Conservation (phyloP, 2,113 vertebrate species). For the Dipodomys stephensi region DNA sequence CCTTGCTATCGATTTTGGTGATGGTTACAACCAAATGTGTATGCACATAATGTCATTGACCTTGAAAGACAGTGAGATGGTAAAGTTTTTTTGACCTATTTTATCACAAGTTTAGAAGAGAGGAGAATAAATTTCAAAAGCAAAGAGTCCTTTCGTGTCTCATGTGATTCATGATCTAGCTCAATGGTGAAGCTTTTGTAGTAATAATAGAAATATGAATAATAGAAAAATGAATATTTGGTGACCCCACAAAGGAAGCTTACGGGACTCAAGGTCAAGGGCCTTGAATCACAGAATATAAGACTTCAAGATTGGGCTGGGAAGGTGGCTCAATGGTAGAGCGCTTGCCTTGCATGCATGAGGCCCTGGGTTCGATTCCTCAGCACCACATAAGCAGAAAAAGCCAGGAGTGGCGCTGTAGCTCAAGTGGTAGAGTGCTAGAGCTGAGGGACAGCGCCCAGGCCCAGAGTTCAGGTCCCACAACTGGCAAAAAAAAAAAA, state of each 20-base stretch:
- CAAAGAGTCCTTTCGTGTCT: background rate
- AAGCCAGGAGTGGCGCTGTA: too few relatives aligned
- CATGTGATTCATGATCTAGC: background rate
- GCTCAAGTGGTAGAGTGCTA: too few relatives aligned
- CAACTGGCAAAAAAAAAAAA: too few relatives aligned
- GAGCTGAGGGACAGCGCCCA: too few relatives aligned
- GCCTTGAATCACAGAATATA: background rate
- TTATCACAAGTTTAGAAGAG: background rate
- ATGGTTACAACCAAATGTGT: too few relatives aligned
- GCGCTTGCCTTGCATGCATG: too few relatives aligned
- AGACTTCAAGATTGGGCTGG: background rate
- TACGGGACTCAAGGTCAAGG: background rate
- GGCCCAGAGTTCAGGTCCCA: too few relatives aligned
- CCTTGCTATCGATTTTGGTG: background rate
- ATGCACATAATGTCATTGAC: too few relatives aligned
- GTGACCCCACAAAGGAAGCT: background rate
- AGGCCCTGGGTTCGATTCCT: too few relatives aligned
- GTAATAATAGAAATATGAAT: too few relatives aligned
- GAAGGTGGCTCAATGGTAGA: too few relatives aligned
- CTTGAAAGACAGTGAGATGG: background rate
- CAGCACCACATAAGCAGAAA: too few relatives aligned
- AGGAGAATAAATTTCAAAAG: background rate
- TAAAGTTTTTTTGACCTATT: background rate
- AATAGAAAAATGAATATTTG: background rate
- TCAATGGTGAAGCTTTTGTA: background rate